These are phyloP conservation scores for Aphis gossypii DNA, from an alignment of 1,140 invertebrate species.

Conservation along the genomic window DNA sequence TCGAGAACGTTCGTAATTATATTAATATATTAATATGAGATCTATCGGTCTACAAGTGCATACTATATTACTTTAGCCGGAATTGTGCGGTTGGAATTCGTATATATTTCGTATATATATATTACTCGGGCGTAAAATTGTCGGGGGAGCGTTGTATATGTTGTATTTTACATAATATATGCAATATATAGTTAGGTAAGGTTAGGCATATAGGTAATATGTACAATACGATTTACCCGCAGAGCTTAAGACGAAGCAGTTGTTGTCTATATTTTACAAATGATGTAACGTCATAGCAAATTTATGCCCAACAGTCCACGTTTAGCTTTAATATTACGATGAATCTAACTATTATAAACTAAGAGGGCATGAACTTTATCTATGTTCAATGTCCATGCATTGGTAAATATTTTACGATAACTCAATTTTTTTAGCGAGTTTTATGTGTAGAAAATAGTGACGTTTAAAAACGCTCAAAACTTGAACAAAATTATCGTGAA, in stretches of 20 bases:
- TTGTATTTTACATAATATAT: background rate
- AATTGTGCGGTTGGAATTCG: background rate
- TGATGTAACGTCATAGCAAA: no score
- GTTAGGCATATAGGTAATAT: background rate
- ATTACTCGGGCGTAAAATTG: background rate
- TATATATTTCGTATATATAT: background rate
- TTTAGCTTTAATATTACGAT: no score
- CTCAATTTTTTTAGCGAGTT: no score
- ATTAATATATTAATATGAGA: background rate
- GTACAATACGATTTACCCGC: background rate
- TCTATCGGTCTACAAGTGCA: background rate
- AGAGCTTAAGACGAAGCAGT: background rate
- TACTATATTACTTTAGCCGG: background rate
- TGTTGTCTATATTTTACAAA: no score
- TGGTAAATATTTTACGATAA: no score
- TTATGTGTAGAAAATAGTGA: no score
- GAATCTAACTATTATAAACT: no score
- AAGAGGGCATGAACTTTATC: no score
- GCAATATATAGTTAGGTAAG: background rate
- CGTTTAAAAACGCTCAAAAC: no score
- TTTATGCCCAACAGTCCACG: no score
- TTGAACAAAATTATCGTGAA: no score
- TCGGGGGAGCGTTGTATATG: background rate
- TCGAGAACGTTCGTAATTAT: slow-evolving; percentile 18
- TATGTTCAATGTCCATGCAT: no score